A percentile compares a stretch with the other conserved stretches of the same genome.
These are phyloP conservation scores for Actias luna DNA, from an alignment of 2,888 invertebrate genomes.

Conservation along the genomic window DNA sequence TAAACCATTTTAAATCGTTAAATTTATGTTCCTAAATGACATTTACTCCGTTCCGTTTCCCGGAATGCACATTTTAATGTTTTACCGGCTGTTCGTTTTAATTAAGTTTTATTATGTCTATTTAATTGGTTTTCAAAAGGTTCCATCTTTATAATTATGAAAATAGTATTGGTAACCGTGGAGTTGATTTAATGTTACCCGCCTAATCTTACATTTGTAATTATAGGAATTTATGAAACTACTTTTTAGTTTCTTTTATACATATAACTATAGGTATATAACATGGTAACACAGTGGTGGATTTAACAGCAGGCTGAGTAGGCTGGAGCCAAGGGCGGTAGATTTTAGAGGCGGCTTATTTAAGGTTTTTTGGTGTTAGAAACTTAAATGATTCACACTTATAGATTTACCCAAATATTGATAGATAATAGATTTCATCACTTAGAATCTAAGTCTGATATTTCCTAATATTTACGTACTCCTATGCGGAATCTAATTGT, in stretches of 20 bases:
- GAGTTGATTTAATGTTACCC: background rate
- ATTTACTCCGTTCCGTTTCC: constrained; percentile 46
- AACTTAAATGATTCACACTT: too few species aligned
- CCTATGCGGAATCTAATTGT: too few species aligned
- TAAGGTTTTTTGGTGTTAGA: too few species aligned
- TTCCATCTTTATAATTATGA: constrained; percentile 15
- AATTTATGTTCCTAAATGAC: constrained; percentile 54
- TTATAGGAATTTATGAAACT: background rate
- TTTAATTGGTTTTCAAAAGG: constrained; percentile 20
- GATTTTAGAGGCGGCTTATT: too few species aligned
- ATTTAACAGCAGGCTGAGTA: too few species aligned
- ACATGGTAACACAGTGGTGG: background rate
- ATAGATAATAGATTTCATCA: too few species aligned
- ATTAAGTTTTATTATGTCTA: constrained; percentile 21
- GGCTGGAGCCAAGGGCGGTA: too few species aligned
- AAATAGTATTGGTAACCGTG: background rate
- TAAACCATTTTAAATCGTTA: constrained; percentile 58
- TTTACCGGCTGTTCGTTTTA: constrained; percentile 16
- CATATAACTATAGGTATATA: background rate
- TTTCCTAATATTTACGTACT: too few species aligned
- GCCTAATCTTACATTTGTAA: background rate
- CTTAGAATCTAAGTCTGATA: too few species aligned
- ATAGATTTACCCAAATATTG: too few species aligned
- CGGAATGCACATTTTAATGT: constrained; percentile 34
- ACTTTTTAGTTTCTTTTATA: background rate